These are phyloP conservation scores for Sardinella longiceps DNA, from an alignment of 2,797 vertebrate genomes.

Conservation along the genomic window DNA sequence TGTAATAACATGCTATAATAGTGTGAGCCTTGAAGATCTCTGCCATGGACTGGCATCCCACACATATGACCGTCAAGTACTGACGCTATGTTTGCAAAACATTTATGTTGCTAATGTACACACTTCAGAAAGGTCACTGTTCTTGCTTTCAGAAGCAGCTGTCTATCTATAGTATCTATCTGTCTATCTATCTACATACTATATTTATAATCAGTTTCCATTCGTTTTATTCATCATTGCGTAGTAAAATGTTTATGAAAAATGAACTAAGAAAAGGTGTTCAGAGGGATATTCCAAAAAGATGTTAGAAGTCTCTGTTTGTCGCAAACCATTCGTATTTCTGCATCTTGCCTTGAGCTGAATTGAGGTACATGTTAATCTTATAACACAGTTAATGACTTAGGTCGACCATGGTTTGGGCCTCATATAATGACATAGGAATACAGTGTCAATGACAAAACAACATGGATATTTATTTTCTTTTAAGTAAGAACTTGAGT, in stretches of 20 bases:
- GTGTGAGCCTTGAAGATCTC: neutral
- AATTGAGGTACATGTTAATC: neutral
- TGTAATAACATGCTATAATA: neutral
- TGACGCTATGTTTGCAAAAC: slow-evolving; percentile 9
- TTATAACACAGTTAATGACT: too few relatives aligned
- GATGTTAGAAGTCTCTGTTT: neutral
- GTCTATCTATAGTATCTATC: neutral
- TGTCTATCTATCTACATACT: too few relatives aligned
- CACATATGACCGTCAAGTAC: neutral
- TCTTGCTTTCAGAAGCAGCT: neutral
- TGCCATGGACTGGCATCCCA: neutral
- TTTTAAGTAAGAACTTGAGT: too few relatives aligned
- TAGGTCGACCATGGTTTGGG: too few relatives aligned
- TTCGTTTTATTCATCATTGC: neutral
- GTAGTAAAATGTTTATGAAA: too few relatives aligned
- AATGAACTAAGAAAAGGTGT: neutral
- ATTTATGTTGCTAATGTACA: slow-evolving; percentile 14
- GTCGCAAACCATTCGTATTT: neutral
- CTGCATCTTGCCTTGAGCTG: neutral
- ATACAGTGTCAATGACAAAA: too few relatives aligned
- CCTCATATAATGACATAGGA: too few relatives aligned
- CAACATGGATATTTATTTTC: too few relatives aligned
- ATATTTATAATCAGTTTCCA: neutral
- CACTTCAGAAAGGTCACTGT: neutral
- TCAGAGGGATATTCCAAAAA: neutral